Conservation (phyloP, 2,888 invertebrate genomes). For the Melinopterus prodromus region DNA sequence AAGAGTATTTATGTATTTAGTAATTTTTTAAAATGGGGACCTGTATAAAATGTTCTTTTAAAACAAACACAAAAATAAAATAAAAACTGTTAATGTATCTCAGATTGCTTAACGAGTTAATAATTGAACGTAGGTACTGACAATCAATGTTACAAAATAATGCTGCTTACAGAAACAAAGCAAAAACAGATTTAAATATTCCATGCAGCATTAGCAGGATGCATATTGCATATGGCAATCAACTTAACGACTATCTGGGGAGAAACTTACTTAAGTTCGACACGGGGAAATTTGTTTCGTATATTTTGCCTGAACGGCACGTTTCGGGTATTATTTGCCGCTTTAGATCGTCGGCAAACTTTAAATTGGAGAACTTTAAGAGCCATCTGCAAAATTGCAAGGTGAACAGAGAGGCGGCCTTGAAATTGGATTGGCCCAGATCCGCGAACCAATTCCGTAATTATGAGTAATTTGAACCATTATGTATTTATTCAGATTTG, state of each 20-base stretch:
- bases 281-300: not conserved
- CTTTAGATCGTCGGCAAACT: not conserved
- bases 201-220: not conserved
- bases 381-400: not conserved
- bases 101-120: not conserved
- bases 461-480: not conserved
- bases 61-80: not conserved
- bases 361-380: not conserved
- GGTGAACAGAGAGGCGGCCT: not conserved
- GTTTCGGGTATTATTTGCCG: not conserved
- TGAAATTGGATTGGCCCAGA: not conserved
- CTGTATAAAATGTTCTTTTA: too few species aligned
- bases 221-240: not conserved
- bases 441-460: not conserved
- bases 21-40: not conserved
- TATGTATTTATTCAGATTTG: not conserved
- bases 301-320: not conserved
- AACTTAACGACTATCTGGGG: not conserved
- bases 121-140: conserved; percentile 18
- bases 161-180: too few species aligned
- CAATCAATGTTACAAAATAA: too few species aligned
- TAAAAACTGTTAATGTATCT: not conserved
- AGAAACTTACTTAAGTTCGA: not conserved
- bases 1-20: conserved; percentile 5
- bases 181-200: not conserved